Base-by-base conservation (phyloP, 1,140 invertebrate genomes). In the Hydropsyche tenuis region DNA sequence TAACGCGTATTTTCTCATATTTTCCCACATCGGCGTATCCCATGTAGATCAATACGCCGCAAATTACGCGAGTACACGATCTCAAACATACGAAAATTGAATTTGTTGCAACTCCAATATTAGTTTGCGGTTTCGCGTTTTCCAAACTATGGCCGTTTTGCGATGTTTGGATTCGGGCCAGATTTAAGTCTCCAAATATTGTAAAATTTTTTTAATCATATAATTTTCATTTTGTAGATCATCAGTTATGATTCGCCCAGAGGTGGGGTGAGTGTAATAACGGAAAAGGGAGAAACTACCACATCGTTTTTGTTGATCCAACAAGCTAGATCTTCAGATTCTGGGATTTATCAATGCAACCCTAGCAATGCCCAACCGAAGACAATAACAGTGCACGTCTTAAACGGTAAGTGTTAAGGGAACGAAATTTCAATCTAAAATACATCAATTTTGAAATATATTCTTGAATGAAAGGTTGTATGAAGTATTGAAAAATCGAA, bases 171-270 rank as follows among this genome's bases (percentile, higher is more conserved):
- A 37, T 37, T 37, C 30, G 3, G 30, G 30, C 30, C 30, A 37
- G 3, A 9, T 37, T 37, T 4, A 37, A 37, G 9, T 37, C 9
- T 37, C 9, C 30, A 37, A 37, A 4, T 37, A 37, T 37, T 9
- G 30, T 3, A 37, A 37, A 37, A 37, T 37, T 5, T n/a, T 53
- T 18, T 14, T 63, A 27, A 63, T 63, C 14, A 2, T 22, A 6
- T 14, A 14, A 62, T 64, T 66, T 71, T 64, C 60, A 65, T 43
- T 65, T 27, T 16, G 1, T 37, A 77, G 76, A 75, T 75, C 81
- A 91, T 92, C 80, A 91, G 90, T 85, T 92, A 92, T 83, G 90
- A 92, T 80, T 91, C 90, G 66, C 88, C 89, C 1, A 83, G 91
- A 75, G 90, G 90, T 37, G 90, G 90, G 5, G 90, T 93, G 53